Evolutionary conservation across 2,888 invertebrate genomes (phyloP).

Genomic region (Lasioglossum marginatum): DNA sequence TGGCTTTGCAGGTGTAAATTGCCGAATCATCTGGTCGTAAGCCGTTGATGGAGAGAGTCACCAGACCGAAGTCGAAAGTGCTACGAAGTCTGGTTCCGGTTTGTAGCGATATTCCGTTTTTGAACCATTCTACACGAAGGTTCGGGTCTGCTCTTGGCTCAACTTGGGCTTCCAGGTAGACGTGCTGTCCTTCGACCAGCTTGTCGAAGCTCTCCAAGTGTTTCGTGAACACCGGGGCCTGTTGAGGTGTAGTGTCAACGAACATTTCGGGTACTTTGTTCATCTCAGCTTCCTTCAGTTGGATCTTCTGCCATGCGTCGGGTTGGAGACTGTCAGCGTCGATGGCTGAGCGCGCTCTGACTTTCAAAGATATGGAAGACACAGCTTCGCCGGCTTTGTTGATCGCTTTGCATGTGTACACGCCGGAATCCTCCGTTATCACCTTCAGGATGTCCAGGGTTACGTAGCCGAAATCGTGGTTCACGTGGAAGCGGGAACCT

Average conservation of each 20-base stretch:
- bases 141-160: constrained; percentile 96
- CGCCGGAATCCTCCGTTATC: constrained; percentile 94
- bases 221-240: constrained; percentile 98
- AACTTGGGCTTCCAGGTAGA: constrained; percentile 95
- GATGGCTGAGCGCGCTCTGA: constrained; percentile 93
- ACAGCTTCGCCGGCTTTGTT: constrained; percentile 98
- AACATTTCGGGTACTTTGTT: constrained; percentile 95
- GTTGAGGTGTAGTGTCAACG: constrained; percentile 93
- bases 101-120: constrained; percentile 94
- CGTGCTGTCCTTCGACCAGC: constrained; percentile 93
- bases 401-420: constrained; percentile 97
- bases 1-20: constrained; percentile 97
- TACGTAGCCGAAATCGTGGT: constrained; percentile 97
- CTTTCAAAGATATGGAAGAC: constrained; percentile 95
- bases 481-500: constrained; percentile 95
- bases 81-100: constrained; percentile 96
- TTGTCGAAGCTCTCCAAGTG: constrained; percentile 94
- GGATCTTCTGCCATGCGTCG: constrained; percentile 96
- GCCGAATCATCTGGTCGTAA: constrained; percentile 96
- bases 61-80: constrained; percentile 98
- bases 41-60: constrained; percentile 95
- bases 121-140: constrained; percentile 95
- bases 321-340: constrained; percentile 94
- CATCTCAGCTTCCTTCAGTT: constrained; percentile 96
- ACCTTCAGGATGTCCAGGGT: constrained; percentile 96